These are phyloP conservation scores for Gila robusta DNA, from an alignment of 2,797 vertebrate species.

Conservation along the genomic window DNA sequence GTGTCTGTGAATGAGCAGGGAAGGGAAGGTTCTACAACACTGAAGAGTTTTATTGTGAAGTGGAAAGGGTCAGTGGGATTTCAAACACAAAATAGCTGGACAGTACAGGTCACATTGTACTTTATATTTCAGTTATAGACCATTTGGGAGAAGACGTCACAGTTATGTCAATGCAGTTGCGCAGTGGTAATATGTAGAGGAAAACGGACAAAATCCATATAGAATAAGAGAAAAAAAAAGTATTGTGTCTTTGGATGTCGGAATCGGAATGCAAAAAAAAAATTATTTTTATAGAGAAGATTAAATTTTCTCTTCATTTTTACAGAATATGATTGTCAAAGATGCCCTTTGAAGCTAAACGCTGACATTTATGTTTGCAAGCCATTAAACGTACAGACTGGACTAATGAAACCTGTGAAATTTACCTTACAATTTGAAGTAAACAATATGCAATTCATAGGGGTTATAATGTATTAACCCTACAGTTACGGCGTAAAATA, in stretches of 20 bases:
- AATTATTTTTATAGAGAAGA: background rate
- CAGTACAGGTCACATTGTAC: background rate
- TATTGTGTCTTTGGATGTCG: background rate
- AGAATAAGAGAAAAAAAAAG: background rate
- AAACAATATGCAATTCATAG: background rate
- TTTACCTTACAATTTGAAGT: background rate
- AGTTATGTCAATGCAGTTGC: background rate
- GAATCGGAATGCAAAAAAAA: background rate
- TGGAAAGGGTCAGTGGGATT: slow-evolving; percentile 1
- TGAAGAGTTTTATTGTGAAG: background rate
- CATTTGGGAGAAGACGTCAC: background rate
- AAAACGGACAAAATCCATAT: background rate
- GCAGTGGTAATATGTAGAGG: background rate
- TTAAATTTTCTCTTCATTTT: background rate
- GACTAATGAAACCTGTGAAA: background rate
- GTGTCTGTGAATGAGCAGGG: slow-evolving; percentile 11
- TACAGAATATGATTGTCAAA: background rate
- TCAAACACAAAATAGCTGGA: background rate
- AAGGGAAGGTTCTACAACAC: background rate
- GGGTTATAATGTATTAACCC: background rate
- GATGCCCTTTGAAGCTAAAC: background rate
- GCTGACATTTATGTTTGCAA: background rate
- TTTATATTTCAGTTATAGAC: background rate
- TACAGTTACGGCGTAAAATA: background rate
- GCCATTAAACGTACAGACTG: background rate